Evolutionary conservation across 2,113 vertebrate species (phyloP).

Genomic region (Podiceps cristatus): DNA sequence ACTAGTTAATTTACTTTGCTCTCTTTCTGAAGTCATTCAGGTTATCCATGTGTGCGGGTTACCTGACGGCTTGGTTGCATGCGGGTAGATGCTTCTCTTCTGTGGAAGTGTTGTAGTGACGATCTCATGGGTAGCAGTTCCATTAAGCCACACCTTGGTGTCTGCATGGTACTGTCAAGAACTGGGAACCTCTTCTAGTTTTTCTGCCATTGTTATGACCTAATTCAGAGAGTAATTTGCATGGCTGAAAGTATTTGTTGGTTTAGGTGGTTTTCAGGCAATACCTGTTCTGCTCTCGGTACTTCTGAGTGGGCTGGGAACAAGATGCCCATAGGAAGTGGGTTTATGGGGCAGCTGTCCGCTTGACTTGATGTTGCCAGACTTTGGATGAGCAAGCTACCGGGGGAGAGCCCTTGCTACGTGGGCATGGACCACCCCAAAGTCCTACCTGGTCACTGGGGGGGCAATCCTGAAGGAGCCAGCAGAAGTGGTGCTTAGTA

Average conservation of each 20-base stretch:
- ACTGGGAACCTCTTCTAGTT: not conserved
- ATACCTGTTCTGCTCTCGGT: not conserved
- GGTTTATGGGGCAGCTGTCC: not conserved
- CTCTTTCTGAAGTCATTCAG: not conserved
- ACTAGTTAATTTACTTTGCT: not conserved
- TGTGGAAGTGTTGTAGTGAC: not conserved
- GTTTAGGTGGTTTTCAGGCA: not conserved
- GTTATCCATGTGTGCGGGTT: accelerated
- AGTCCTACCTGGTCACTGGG: too few species aligned
- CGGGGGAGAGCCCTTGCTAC: accelerated
- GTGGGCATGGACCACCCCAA: not conserved
- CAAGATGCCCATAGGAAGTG: not conserved
- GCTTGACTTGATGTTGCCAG: not conserved
- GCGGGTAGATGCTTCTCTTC: not conserved
- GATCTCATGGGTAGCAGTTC: not conserved
- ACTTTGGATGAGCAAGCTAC: not conserved
- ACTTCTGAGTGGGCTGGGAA: not conserved
- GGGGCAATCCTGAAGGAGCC: not conserved
- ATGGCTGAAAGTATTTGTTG: not conserved
- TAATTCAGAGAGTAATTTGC: not conserved
- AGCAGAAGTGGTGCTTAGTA: not conserved
- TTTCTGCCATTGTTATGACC: not conserved
- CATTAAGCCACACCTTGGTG: not conserved
- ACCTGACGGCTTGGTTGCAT: not conserved
- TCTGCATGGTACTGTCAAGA: not conserved